These are phyloP conservation scores for Equus przewalskii DNA, from an alignment of 2,113 vertebrate genomes.

Conservation along the genomic window DNA sequence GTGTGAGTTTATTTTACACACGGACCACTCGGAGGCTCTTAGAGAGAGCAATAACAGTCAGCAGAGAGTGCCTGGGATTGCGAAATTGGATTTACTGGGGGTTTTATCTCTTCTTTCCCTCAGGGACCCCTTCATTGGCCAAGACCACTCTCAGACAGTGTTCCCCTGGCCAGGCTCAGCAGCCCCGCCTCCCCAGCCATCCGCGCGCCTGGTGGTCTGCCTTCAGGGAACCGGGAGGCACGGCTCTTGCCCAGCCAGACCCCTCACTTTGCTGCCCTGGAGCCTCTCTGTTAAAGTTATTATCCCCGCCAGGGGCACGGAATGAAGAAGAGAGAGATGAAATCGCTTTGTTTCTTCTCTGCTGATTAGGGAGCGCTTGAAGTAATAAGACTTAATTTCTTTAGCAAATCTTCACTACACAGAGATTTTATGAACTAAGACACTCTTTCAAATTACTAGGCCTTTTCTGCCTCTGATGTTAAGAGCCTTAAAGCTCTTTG, in stretches of 20 bases:
- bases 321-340: not conserved
- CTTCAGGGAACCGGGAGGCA: not conserved
- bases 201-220: not conserved
- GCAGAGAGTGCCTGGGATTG: constrained; percentile 20
- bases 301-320: not conserved
- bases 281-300: not conserved
- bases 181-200: not conserved
- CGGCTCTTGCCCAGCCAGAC: not conserved
- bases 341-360: not conserved
- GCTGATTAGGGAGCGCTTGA: not conserved
- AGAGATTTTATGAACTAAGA: not conserved
- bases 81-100: constrained; percentile 63
- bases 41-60: constrained; percentile 39
- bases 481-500: not conserved
- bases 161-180: not conserved
- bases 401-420: not conserved
- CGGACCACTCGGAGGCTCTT: constrained; percentile 48
- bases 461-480: not conserved
- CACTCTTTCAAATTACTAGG: not conserved
- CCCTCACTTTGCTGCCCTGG: not conserved
- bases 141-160: constrained; percentile 11
- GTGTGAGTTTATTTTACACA: constrained; percentile 41
- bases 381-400: constrained; percentile 47
- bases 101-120: constrained; percentile 42
- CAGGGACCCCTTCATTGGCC: constrained; percentile 62